A percentile compares a stretch with the other conserved stretches of the same genome.
Conservation (phyloP, 2,888 invertebrate genomes). For the Ganaspis brasiliensis region DNA sequence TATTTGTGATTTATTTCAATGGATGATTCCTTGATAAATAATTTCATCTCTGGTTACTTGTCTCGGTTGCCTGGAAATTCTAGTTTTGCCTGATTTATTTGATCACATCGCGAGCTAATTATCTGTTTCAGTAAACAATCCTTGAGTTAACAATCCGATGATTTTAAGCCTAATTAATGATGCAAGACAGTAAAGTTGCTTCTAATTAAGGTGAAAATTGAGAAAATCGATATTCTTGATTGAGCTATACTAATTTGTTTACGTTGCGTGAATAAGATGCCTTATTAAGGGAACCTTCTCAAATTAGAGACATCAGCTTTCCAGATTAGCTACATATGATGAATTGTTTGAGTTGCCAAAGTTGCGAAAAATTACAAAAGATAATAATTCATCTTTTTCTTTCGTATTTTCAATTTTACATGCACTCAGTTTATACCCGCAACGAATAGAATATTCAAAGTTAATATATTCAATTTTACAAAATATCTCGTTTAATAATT, state of each 20-base stretch:
- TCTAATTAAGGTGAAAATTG: constrained; percentile 1
- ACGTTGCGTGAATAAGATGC: constrained; percentile 12
- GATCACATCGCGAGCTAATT: too few relatives aligned
- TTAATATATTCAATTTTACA: too few relatives aligned
- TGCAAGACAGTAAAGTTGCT: constrained; percentile 1
- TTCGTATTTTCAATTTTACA: not conserved
- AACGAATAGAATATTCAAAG: too few relatives aligned
- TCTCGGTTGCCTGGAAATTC: too few relatives aligned
- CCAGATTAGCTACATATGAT: not conserved
- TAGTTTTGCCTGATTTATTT: too few relatives aligned
- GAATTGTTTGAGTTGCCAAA: not conserved
- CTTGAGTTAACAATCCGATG: not conserved
- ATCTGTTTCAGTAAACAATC: not conserved
- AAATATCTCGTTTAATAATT: too few relatives aligned
- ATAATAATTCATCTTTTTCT: not conserved
- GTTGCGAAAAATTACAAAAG: not conserved
- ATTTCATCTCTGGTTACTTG: too few relatives aligned
- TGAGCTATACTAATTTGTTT: constrained; percentile 15
- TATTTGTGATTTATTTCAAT: too few relatives aligned
- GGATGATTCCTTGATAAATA: too few relatives aligned
- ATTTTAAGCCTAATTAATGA: constrained; percentile 14
- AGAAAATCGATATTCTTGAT: constrained; percentile 16
- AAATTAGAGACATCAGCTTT: constrained; percentile 2
- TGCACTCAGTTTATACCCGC: too few relatives aligned
- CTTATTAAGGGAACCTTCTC: not conserved